phyloP scores from a whole-genome alignment of 2,113 vertebrate genomes.

The Antechinus flavipes region DNA sequence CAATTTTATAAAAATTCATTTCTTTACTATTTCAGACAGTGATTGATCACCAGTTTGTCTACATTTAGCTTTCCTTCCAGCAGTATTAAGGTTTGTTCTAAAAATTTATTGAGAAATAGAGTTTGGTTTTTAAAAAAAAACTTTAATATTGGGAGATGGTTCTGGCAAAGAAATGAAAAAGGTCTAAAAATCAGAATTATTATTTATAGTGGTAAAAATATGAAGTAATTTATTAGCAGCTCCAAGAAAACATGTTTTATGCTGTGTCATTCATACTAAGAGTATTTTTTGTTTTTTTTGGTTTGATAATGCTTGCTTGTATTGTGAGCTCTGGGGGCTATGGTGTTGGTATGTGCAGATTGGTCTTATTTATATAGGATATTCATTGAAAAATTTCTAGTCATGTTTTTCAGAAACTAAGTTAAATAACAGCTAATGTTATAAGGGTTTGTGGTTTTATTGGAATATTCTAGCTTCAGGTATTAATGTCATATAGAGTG shows the following conservation, averaged over 20 bases:
- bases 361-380: conserved; percentile 27
- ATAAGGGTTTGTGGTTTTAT: not conserved
- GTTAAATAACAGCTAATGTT: not conserved
- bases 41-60: conserved; percentile 27
- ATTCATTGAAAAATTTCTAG: conserved; percentile 35
- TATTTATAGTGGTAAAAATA: not conserved
- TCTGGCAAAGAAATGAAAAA: conserved; percentile 30
- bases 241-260: conserved; percentile 45
- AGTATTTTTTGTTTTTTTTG: conserved; percentile 42
- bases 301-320: not conserved
- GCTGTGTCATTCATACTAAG: conserved; percentile 35
- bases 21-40: conserved; percentile 41
- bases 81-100: conserved; percentile 4
- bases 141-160: conserved; percentile 44
- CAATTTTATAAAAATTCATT: conserved; percentile 31
- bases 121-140: not conserved
- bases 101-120: conserved; percentile 40
- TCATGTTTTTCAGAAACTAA: conserved; percentile 38
- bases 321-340: not conserved
- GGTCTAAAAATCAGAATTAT: conserved; percentile 41
- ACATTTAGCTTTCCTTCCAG: conserved; percentile 30
- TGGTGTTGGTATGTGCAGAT: not conserved
- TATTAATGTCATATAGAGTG: not conserved
- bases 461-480: conserved; percentile 6
- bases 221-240: conserved; percentile 20